Base-by-base conservation (phyloP, 2,113 vertebrate species). In the Hirundichthys speculiger region DNA sequence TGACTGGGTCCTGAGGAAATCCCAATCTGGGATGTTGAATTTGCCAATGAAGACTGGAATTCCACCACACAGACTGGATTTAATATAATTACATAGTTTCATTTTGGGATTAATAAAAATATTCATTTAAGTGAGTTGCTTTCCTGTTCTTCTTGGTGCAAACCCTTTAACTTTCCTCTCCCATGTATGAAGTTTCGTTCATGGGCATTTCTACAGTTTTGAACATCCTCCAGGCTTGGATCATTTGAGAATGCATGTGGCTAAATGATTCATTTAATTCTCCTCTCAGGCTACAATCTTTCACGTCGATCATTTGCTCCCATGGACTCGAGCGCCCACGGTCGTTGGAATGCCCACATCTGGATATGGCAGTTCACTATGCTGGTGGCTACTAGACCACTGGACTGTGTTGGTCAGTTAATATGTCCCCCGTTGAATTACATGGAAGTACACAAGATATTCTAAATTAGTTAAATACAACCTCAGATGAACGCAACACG, bases 281-380 rank as follows among this genome's bases (percentile, higher is more conserved):
- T 12, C 19, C 75, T 74, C 41, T 58, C 58, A 64, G 76, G 19
- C 24, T 56, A 24, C 60, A 75, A 64, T 84, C 65, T 84, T 82
- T 85, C 83, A 85, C 13, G 46, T 50, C 68, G 53, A 77, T 79
- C 64, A 59, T 58, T 54, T 61, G 59, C 62, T 69, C 62, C 71
- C 42, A 20, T 62, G 57, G 57, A 16, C 59, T 78, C 61, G 6
- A 34, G 30, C 52, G 73, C 77, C 82, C 56, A 69, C 58, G 77
- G 60, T 25, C 69, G 70, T 79, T 76, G 55, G 64, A 70, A 21
- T 64, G 47, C 21, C 18, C 58, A 63, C 42, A 53, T 83, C 20
- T 57, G 20, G 22, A 61, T 54, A 60, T 30, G 30, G 8, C 27
- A 53, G 56, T 62, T 69, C 5, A 59, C 61, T 53, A 57, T 24